A percentile compares a stretch with the other conserved stretches of the same genome.
Evolutionary conservation across 2,113 vertebrate genomes (phyloP).

Genomic region (Pantherophis guttatus): DNA sequence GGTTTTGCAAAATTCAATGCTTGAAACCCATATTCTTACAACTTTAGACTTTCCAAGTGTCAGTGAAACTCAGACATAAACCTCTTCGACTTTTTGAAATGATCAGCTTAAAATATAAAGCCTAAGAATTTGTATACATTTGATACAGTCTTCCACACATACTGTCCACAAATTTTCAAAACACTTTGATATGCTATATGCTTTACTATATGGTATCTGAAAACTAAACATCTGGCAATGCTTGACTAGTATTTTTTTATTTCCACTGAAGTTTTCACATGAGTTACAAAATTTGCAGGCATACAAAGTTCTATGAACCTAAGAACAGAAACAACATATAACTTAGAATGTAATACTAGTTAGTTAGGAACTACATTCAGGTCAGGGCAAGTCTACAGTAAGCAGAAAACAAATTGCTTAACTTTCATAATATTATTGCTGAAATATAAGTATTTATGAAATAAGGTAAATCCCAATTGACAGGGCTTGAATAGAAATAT

Average conservation of each 20-base stretch:
- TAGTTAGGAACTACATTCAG: not conserved
- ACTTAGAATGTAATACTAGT: not conserved
- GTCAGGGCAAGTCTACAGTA: not conserved
- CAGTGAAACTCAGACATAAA: not conserved
- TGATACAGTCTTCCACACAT: not conserved
- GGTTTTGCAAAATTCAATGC: not conserved
- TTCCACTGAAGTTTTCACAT: not conserved
- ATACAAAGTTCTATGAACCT: not conserved
- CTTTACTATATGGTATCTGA: slow-evolving; percentile 46
- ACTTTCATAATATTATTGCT: slow-evolving; percentile 5
- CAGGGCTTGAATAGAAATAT: slow-evolving; percentile 14
- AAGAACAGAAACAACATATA: not conserved
- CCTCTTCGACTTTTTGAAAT: not conserved
- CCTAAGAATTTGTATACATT: not conserved
- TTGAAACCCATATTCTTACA: not conserved
- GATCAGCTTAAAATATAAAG: not conserved
- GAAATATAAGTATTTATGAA: slow-evolving; percentile 2
- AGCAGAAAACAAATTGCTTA: not conserved
- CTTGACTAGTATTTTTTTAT: slow-evolving; percentile 38
- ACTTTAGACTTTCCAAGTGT: not conserved
- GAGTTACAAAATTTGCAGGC: not conserved
- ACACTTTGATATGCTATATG: slow-evolving; percentile 28
- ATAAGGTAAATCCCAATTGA: slow-evolving; percentile 9
- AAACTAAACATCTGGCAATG: slow-evolving; percentile 40
- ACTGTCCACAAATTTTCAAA: slow-evolving; percentile 24